Percentiles rank a stretch among this genome's conserved stretches.
Conservation (phyloP, 2,113 vertebrate genomes). For the Pelecanoides urinatrix region DNA sequence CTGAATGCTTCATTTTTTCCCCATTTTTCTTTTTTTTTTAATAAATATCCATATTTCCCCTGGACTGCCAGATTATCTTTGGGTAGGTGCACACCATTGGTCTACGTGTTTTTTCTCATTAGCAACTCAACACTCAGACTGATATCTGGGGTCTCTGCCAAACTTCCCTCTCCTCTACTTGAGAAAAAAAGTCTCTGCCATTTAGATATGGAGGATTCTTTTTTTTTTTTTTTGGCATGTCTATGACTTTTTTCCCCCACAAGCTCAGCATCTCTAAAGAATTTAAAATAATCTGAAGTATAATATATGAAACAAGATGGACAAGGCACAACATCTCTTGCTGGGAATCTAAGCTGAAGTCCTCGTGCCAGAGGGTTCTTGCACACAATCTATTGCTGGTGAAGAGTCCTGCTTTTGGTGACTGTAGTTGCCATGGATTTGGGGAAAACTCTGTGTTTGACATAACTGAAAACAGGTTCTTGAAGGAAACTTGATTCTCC, state of each 20-base stretch:
- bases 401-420: not conserved
- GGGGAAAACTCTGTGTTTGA: not conserved
- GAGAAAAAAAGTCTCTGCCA: not conserved
- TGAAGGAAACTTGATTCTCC: not conserved
- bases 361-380: not conserved
- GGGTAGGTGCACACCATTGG: not conserved
- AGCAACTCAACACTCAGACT: not conserved
- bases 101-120: not conserved
- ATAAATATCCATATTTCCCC: not conserved
- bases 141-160: not conserved
- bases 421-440: not conserved
- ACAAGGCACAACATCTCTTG: not conserved
- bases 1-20: not conserved
- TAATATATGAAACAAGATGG: not conserved
- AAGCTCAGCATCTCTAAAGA: not conserved
- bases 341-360: not conserved
- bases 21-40: not conserved
- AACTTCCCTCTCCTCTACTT: not conserved
- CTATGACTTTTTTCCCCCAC: not conserved
- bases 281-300: not conserved
- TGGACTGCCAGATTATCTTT: not conserved
- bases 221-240: not conserved
- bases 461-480: not conserved
- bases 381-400: not conserved
- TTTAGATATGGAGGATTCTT: not conserved